Percentiles rank a stretch among this genome's conserved stretches.
phyloP scores from a whole-genome alignment of 2,888 invertebrate genomes.

The Heliconius ismenius region DNA sequence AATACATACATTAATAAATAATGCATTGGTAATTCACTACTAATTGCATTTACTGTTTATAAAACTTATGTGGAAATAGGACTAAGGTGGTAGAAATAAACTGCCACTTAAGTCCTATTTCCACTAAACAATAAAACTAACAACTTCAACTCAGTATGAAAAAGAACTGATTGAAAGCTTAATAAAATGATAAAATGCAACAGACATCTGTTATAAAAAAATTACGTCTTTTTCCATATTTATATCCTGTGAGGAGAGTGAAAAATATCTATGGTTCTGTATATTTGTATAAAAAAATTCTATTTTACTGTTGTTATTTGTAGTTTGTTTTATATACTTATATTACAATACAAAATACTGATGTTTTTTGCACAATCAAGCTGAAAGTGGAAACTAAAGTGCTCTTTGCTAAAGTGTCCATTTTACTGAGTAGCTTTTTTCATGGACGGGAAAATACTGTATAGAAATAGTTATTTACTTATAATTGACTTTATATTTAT shows the following conservation, averaged over 20 bases:
- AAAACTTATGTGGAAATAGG: too few species aligned
- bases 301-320: background rate
- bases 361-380: background rate
- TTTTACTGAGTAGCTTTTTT: constrained; percentile 7
- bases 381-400: constrained; percentile 3
- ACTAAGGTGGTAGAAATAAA: too few species aligned
- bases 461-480: background rate
- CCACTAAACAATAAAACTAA: too few species aligned
- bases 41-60: too few species aligned
- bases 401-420: constrained; percentile 8
- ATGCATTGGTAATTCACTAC: too few species aligned
- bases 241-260: background rate
- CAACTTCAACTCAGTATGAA: too few species aligned
- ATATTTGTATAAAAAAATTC: background rate
- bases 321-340: background rate
- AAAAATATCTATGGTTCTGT: background rate
- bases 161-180: background rate
- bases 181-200: background rate
- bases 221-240: background rate
- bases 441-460: background rate
- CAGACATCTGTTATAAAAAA: background rate
- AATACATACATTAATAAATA: too few species aligned
- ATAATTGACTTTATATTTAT: background rate
- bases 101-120: too few species aligned
- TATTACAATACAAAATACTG: background rate